Conservation (phyloP, 1,140 invertebrate species). For the Drosophila melanogaster region Release_6_plus_ISO1_MT NT_037436.4:22245501-22246000, state of each 20-base stretch:
- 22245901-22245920: constrained; percentile 56
- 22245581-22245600: constrained; percentile 19
- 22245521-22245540: constrained; percentile 56
- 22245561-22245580: background rate
- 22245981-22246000: constrained; percentile 67
- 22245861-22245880: constrained; percentile 35
- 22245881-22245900: constrained; percentile 4
- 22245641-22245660: constrained; percentile 21
- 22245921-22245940: constrained; percentile 71
- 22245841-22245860: background rate
- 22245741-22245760: constrained; percentile 2
- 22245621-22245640: constrained; percentile 22
- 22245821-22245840: constrained; percentile 14
- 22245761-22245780: constrained; percentile 20
- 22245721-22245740: constrained; percentile 3
- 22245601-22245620: constrained; percentile 24
- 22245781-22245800: constrained; percentile 24
- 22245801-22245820: constrained; percentile 1
- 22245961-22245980: constrained; percentile 21
- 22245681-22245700: background rate
- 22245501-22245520: constrained; percentile 32
- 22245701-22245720: background rate
- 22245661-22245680: constrained; percentile 25
- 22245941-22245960: constrained; percentile 65
- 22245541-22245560: constrained; percentile 25